Evolutionary conservation across 2,888 invertebrate genomes (phyloP).

Genomic region (Melitaea athalia): DNA sequence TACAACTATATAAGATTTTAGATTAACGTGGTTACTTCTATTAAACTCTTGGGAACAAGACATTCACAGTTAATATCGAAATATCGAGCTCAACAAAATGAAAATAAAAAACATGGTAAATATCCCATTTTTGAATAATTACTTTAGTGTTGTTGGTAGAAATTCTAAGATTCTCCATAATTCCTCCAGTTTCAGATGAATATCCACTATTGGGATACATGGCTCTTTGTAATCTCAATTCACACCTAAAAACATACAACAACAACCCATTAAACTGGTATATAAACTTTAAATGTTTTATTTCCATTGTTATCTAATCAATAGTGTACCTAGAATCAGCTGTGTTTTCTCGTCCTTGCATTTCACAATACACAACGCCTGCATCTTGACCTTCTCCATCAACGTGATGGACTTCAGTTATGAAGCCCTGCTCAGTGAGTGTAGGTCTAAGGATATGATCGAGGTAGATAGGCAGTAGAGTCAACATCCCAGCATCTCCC

Average conservation of each 20-base stretch:
- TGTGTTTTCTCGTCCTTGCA: conserved; percentile 93
- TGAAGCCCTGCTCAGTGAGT: conserved; percentile 89
- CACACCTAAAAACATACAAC: conserved; percentile 67
- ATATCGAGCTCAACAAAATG: no score
- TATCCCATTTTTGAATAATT: no score
- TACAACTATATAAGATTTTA: no score
- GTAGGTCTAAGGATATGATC: conserved; percentile 95
- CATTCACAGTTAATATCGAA: no score
- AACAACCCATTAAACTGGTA: background rate
- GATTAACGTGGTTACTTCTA: no score
- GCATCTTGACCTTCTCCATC: conserved; percentile 94
- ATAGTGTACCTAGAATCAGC: conserved; percentile 83
- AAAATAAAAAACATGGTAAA: no score
- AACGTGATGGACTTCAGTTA: conserved; percentile 96
- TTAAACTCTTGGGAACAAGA: no score
- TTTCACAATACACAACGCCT: conserved; percentile 98
- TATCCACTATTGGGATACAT: conserved; percentile 93
- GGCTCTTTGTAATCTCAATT: conserved; percentile 84
- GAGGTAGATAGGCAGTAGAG: conserved; percentile 93
- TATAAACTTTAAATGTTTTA: background rate
- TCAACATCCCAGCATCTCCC: conserved; percentile 90
- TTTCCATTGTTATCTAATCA: background rate
- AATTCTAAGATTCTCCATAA: conserved; percentile 90
- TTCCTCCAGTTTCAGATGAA: conserved; percentile 92
- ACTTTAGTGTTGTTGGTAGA: conserved; percentile 92